Percentiles rank a stretch among this genome's conserved stretches.
These are phyloP conservation scores for Drosophila navojoa DNA, from an alignment of 1,140 invertebrate species.

Conservation along the genomic window DNA sequence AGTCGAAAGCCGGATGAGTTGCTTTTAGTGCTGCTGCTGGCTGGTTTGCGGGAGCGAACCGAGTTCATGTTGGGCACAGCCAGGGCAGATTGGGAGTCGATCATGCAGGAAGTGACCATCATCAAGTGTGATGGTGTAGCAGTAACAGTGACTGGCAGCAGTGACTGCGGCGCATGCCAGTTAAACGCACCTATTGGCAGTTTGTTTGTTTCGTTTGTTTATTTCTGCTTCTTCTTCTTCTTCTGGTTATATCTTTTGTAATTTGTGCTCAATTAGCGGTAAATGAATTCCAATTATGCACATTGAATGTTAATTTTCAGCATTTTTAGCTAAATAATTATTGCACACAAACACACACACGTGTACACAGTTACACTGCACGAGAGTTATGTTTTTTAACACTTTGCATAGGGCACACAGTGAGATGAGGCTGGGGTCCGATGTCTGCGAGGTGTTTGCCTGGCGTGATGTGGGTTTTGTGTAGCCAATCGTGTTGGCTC, in stretches of 20 bases:
- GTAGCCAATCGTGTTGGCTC: slow-evolving; percentile 66
- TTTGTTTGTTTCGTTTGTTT: slow-evolving; percentile 13
- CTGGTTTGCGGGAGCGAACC: slow-evolving; percentile 61
- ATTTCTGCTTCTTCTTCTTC: slow-evolving; percentile 11
- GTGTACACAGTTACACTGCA: slow-evolving; percentile 24
- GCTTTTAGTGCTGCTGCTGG: slow-evolving; percentile 57
- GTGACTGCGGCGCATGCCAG: slow-evolving; percentile 40
- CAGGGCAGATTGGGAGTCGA: slow-evolving; percentile 68
- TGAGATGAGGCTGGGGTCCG: slow-evolving; percentile 15
- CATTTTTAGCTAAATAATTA: slow-evolving; percentile 64
- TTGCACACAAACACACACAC: slow-evolving; percentile 11
- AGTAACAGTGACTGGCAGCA: slow-evolving; percentile 6
- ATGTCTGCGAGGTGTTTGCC: slow-evolving; percentile 42
- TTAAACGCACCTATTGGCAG: slow-evolving; percentile 25
- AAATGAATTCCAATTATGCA: slow-evolving; percentile 78
- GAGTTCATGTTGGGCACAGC: slow-evolving; percentile 79
- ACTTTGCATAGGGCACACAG: slow-evolving; percentile 65
- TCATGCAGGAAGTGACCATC: slow-evolving; percentile 83
- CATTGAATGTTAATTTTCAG: slow-evolving; percentile 75
- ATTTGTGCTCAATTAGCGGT: slow-evolving; percentile 75
- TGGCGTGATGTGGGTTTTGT: slow-evolving; percentile 43
- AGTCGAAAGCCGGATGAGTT: slow-evolving; percentile 84
- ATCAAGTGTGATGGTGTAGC: slow-evolving; percentile 29
- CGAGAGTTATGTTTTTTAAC: slow-evolving; percentile 57
- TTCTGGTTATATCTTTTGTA: slow-evolving; percentile 23